Base-by-base conservation (phyloP, 2,797 vertebrate genomes). In the Gobionotothen gibberifrons region DNA sequence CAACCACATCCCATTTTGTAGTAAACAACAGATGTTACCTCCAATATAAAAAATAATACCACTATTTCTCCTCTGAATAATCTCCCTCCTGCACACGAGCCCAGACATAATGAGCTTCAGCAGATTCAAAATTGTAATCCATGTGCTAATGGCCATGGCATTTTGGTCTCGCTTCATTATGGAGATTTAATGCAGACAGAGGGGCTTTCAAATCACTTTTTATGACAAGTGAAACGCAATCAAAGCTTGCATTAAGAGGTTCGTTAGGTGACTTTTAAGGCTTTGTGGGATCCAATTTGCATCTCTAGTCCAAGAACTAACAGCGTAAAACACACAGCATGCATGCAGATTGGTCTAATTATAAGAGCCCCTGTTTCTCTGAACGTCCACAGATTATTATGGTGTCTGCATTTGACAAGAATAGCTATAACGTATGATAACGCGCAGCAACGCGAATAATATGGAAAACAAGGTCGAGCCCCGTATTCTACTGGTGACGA, bases 151-250 rank as follows among this genome's bases (percentile, higher is more conserved):
- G 69, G 87, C 81, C 52, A 26, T 64, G 70, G 75, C 82, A 79
- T 92, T 93, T 94, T 91, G 91, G 90, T 87, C 81, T 83, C 52
- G 77, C 74, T 81, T 95, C 88, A 92, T 94, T 93, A 90, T 88
- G 83, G 86, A 89, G 89, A 88, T 89, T 91, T 92, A 90, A 88
- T 82, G 74, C 73, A 76, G 78, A 83, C 79, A 83, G 84, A 84
- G 55, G 52, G 81, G 85, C 85, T 77, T 81, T 85, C 85, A 88
- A 88, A 90, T 90, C 78, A 72, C 69, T 82, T 87, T 88, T 87
- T 85, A 84, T 87, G 85, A 89, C 90, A 83, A 80, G 79, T 82
- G 72, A 87, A 85, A 84, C 16, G 55, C 90, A 90, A 88, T 92
- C 89, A 91, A 73, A 89, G 88, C 84, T 68, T 67, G 78, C 82